phyloP scores from a whole-genome alignment of 1,140 invertebrate genomes.

The Akabosia matsudoensis region DNA sequence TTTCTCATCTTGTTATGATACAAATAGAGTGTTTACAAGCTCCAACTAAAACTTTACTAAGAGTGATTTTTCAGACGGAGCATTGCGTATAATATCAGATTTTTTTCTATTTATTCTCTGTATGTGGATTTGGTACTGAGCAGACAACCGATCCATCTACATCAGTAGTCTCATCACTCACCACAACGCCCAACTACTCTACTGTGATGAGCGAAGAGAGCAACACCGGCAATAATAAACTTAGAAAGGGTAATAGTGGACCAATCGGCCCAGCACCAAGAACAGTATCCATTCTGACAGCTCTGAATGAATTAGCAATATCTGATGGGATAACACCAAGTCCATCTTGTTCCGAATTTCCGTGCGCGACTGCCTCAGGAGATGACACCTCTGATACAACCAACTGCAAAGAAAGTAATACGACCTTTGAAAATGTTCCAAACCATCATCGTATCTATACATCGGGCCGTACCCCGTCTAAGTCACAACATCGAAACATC shows the following conservation, averaged over 20 bases:
- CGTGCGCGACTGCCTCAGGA: neutral
- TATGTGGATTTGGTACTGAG: too few species aligned
- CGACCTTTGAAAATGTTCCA: too few species aligned
- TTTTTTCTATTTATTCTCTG: too few species aligned
- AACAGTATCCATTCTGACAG: constrained; percentile 39
- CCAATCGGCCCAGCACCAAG: constrained; percentile 34
- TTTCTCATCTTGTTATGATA: too few species aligned
- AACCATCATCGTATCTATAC: too few species aligned
- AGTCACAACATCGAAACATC: too few species aligned
- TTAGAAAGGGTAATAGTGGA: neutral
- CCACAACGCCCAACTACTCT: constrained; percentile 19
- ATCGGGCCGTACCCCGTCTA: too few species aligned
- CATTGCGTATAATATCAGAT: neutral
- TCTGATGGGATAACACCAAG: constrained; percentile 27
- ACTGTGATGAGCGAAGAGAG: constrained; percentile 15
- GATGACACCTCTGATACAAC: too few species aligned
- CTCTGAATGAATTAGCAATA: constrained; percentile 40
- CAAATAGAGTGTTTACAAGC: too few species aligned
- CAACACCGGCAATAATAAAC: neutral
- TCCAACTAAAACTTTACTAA: too few species aligned
- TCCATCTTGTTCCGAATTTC: constrained; percentile 22
- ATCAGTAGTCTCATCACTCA: constrained; percentile 32
- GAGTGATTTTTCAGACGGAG: too few species aligned
- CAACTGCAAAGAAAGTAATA: too few species aligned
- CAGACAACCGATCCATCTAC: constrained; percentile 34